Base-by-base conservation (phyloP, 2,888 invertebrate species). In the Emmelina monodactyla region DNA sequence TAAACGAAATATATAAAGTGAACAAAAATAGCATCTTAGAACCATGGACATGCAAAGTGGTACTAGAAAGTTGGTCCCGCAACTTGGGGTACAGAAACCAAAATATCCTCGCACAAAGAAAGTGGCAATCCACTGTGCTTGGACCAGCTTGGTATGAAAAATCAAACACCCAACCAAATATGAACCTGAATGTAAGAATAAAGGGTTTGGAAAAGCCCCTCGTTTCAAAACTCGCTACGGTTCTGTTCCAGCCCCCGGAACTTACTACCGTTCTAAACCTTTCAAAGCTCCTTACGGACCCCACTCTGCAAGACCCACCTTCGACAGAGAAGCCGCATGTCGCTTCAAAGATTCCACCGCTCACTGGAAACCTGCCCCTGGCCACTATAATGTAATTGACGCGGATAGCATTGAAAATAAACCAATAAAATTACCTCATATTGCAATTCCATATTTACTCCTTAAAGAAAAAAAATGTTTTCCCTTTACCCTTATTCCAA, bases 1-100 rank as follows among this genome's bases (percentile, higher is more conserved):
- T 63, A 2, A 34, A 58, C 22, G 45, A 50, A 38, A 49, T 65
- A 35, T 72, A 55, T 40, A 55, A 58, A 43, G 47, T 58, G 3
- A 64, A 56, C 19, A 59, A 48, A 39, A 25, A 25, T 11, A 25
- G 9, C 9, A 19, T 5, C 45, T 6, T 6, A 19, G 69, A 70
- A 29, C 66, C 70, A 2, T 78, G 76, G 76, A 55, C 49, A 39
- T 67, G 64, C 40, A 71, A 75, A 47, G 58, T 40, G 6, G 71
- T 72, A 39, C 46, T 75, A 10, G 76, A 76, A 44, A 69, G 67
- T 16, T 78, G 76, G 76, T 55, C 67, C 2, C 48, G 47, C 40
- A 70, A 78, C 44, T 58, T 78, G 19, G 76, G 76, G 3, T 78
- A 73, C 37, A 62, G 75, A 43, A 76, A 78, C 39, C 65, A 65